Evolutionary conservation across 2,888 invertebrate species (phyloP).

Genomic region (Idaea dimidiata): DNA sequence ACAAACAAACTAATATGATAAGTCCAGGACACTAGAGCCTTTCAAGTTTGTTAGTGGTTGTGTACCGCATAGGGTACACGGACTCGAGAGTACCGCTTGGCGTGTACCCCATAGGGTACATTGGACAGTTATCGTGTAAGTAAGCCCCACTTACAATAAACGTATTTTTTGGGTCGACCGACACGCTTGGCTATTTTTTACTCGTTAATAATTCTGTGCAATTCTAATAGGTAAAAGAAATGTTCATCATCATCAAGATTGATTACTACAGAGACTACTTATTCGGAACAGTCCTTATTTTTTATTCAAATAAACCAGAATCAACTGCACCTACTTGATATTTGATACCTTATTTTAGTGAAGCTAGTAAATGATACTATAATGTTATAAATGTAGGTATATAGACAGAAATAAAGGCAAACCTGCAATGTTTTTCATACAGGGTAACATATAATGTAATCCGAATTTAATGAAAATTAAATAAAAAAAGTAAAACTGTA

Average conservation of each 20-base stretch:
- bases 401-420: neutral
- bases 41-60: too few species aligned
- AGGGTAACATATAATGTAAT: too few species aligned
- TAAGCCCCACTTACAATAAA: too few species aligned
- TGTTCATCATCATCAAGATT: conserved; percentile 21
- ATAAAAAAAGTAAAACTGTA: conserved; percentile 47
- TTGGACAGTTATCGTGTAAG: too few species aligned
- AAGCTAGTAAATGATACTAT: conserved; percentile 5
- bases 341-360: neutral
- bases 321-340: conserved; percentile 34
- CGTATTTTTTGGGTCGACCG: too few species aligned
- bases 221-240: conserved; percentile 25
- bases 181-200: too few species aligned
- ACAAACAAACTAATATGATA: too few species aligned
- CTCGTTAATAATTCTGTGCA: conserved; percentile 7
- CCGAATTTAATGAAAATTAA: conserved; percentile 11
- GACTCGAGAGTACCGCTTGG: too few species aligned
- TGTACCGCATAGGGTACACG: too few species aligned
- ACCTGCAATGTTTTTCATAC: too few species aligned
- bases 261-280: conserved; percentile 32
- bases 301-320: conserved; percentile 37
- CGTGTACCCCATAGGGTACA: too few species aligned
- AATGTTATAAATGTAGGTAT: neutral
- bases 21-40: too few species aligned
- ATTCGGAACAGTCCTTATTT: conserved; percentile 42